These are phyloP conservation scores for Leucozona laternaria DNA, from an alignment of 2,888 invertebrate genomes.

Conservation along the genomic window DNA sequence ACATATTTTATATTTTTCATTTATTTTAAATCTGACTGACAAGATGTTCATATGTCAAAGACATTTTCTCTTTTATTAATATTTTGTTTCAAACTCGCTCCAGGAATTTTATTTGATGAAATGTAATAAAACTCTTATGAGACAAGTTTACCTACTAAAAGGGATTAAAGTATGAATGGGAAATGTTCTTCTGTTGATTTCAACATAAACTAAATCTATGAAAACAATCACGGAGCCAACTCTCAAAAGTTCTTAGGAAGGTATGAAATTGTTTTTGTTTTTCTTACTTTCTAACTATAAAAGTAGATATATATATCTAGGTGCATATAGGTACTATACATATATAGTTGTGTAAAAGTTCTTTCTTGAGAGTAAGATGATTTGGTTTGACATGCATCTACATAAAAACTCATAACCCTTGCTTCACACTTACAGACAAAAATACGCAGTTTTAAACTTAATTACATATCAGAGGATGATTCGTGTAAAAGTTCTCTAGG, in stretches of 20 bases:
- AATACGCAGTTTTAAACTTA: no score
- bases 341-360: no score
- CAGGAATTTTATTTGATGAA: conserved; percentile 10
- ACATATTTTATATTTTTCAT: background rate
- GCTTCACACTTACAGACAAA: no score
- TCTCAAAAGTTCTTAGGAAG: background rate
- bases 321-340: no score
- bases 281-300: background rate
- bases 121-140: background rate
- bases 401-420: no score
- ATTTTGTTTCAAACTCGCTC: conserved; percentile 1
- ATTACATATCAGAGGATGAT: no score
- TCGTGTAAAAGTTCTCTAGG: no score
- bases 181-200: background rate
- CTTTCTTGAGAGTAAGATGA: no score
- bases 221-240: background rate
- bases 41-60: conserved; percentile 10
- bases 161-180: background rate
- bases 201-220: background rate
- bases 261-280: background rate
- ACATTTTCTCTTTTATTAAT: conserved; percentile 21
- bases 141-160: background rate
- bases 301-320: no score
- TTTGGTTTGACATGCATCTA: no score
- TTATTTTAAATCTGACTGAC: conserved; percentile 8